Evolutionary conservation across 2,797 vertebrate species (phyloP).

Genomic region (Protosalanx chinensis): DNA sequence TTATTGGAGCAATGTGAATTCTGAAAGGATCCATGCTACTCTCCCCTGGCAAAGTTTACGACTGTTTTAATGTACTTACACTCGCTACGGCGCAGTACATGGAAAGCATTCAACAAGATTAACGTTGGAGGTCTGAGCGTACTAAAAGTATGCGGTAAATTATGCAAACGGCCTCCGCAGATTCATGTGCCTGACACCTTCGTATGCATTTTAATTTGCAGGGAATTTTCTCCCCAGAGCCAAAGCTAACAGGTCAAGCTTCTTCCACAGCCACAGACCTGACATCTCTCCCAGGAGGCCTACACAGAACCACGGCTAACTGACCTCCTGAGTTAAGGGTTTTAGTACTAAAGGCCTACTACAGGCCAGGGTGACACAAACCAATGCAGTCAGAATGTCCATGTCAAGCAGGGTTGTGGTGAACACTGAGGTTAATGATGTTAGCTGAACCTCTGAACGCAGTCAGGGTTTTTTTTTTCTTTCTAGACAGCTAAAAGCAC

Average conservation of each 20-base stretch:
- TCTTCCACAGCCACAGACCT: not conserved
- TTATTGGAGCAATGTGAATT: conserved; percentile 4
- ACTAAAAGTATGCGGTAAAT: not conserved
- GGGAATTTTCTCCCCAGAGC: not conserved
- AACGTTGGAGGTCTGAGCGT: not conserved
- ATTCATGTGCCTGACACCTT: conserved; percentile 2
- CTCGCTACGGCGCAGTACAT: not conserved
- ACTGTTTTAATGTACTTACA: conserved; percentile 9
- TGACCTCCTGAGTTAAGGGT: not conserved
- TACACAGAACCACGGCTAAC: not conserved
- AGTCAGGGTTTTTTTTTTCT: no score
- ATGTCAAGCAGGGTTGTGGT: conserved; percentile 5
- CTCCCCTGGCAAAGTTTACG: conserved; percentile 17
- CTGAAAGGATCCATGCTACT: conserved; percentile 1
- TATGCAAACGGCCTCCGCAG: not conserved
- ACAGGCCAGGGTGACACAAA: not conserved
- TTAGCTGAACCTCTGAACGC: conserved; percentile 13
- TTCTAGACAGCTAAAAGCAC: conserved; percentile 15
- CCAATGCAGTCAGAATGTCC: not conserved
- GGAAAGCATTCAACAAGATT: not conserved
- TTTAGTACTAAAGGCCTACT: not conserved
- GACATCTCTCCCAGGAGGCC: not conserved
- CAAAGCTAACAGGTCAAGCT: conserved; percentile 11
- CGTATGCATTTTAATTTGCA: conserved; percentile 8
- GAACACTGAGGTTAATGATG: conserved; percentile 12